These are phyloP conservation scores for Steromphala cineraria DNA, from an alignment of 2,888 invertebrate genomes.

Conservation along the genomic window DNA sequence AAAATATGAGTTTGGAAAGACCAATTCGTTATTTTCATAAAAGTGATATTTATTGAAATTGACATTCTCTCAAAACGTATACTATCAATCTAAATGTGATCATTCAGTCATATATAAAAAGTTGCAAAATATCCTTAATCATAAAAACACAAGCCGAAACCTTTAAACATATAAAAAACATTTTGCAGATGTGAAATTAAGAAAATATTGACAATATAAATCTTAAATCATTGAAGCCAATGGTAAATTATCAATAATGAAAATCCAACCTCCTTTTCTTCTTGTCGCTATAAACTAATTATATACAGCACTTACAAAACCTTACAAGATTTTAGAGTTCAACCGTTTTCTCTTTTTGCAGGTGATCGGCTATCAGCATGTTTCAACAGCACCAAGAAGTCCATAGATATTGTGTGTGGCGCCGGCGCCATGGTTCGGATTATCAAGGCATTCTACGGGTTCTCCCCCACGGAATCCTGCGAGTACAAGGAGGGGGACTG, in stretches of 20 bases:
- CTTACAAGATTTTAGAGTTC: too few species aligned
- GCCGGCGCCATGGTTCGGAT: constrained; percentile 66
- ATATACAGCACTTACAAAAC: too few species aligned
- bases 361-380: constrained; percentile 59
- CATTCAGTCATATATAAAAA: too few species aligned
- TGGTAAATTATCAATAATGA: too few species aligned
- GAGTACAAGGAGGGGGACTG: constrained; percentile 60
- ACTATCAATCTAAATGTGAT: not conserved
- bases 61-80: not conserved
- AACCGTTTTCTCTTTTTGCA: constrained; percentile 26
- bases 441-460: constrained; percentile 66
- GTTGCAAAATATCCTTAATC: too few species aligned
- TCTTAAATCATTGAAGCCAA: too few species aligned
- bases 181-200: too few species aligned
- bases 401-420: constrained; percentile 63
- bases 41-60: not conserved
- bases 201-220: too few species aligned
- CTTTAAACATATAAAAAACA: too few species aligned
- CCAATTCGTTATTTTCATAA: not conserved
- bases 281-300: too few species aligned
- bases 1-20: not conserved
- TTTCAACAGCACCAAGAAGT: constrained; percentile 50
- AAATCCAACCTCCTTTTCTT: too few species aligned
- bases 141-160: too few species aligned
- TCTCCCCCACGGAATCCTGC: constrained; percentile 53